These are phyloP conservation scores for Microctenopoma lineatum DNA, from an alignment of 2,797 vertebrate species.

Conservation along the genomic window DNA sequence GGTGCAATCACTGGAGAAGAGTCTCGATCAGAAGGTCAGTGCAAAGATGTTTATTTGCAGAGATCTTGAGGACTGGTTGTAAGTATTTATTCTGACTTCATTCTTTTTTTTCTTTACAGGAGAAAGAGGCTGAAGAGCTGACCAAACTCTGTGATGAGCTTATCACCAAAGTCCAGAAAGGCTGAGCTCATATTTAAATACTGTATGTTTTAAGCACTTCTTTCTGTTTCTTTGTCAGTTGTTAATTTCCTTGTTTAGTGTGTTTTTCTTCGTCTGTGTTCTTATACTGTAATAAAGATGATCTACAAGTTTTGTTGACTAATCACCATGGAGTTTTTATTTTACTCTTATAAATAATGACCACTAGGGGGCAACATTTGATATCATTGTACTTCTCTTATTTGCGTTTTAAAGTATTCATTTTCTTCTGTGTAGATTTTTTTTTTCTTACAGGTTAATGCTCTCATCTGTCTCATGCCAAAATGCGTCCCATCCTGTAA, in stretches of 20 bases:
- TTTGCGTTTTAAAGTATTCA: conserved; percentile 14
- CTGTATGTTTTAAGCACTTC: conserved; percentile 21
- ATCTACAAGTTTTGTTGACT: conserved; percentile 16
- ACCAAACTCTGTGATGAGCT: conserved; percentile 95
- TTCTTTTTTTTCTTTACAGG: conserved; percentile 71
- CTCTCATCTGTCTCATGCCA: conserved; percentile 50
- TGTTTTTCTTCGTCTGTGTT: conserved; percentile 53
- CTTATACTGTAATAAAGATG: conserved; percentile 69
- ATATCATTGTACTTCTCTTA: neutral
- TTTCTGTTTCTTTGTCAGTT: conserved; percentile 5
- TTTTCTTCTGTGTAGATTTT: neutral
- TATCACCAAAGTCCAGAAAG: conserved; percentile 87
- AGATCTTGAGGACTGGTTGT: neutral
- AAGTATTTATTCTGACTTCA: neutral
- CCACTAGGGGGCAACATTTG: conserved; percentile 64
- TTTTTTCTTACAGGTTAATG: neutral
- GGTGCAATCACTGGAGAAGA: conserved; percentile 89
- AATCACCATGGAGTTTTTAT: neutral
- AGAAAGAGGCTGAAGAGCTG: conserved; percentile 91
- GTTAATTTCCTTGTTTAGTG: conserved; percentile 3
- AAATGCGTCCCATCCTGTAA: conserved; percentile 49
- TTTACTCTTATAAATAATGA: too few relatives aligned
- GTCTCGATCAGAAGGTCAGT: conserved; percentile 91
- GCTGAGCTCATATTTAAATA: conserved; percentile 61
- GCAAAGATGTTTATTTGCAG: neutral